Evolutionary conservation across 1,140 invertebrate species (phyloP).

Genomic region (Melitaea cinxia): DNA sequence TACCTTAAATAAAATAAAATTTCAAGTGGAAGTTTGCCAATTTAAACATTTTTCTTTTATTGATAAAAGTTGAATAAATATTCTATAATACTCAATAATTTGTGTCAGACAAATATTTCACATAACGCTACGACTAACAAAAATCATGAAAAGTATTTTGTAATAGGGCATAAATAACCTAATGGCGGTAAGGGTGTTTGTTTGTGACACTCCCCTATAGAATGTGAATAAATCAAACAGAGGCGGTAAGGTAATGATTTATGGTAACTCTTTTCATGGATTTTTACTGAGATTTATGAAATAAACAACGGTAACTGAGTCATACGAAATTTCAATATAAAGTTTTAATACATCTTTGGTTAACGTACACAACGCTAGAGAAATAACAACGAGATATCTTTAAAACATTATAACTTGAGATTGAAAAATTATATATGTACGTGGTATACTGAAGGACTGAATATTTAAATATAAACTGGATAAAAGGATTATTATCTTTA

Average conservation of each 20-base stretch:
- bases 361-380: neutral
- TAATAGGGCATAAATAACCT: slow-evolving; percentile 56
- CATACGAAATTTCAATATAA: neutral
- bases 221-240: slow-evolving; percentile 54
- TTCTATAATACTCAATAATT: neutral
- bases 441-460: no score
- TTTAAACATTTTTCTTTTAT: no score
- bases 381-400: no score
- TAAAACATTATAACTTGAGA: no score
- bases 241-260: slow-evolving; percentile 60
- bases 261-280: slow-evolving; percentile 50
- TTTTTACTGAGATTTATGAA: slow-evolving; percentile 2
- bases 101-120: neutral
- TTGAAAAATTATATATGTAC: no score
- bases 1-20: no score
- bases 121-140: neutral
- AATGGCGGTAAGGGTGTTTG: slow-evolving; percentile 48
- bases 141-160: slow-evolving; percentile 33
- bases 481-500: no score
- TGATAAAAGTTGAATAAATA: no score
- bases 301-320: slow-evolving; percentile 3
- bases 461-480: no score
- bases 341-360: neutral
- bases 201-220: slow-evolving; percentile 51
- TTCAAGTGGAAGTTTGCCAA: no score